Evolutionary conservation across 2,888 invertebrate genomes (phyloP).

Genomic region (Eugnorisma glareosa): DNA sequence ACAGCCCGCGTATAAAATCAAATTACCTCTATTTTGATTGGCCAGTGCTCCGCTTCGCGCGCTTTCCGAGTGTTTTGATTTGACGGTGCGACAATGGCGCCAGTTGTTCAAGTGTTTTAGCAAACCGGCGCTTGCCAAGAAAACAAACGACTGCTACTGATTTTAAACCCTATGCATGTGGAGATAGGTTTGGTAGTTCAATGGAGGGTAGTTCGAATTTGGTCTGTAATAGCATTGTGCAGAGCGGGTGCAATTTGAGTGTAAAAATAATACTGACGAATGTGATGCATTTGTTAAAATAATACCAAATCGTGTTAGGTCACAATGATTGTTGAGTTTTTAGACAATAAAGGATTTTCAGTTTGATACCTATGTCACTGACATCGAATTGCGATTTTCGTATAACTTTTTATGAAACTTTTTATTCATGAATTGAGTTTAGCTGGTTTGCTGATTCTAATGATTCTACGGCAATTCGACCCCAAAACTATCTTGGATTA

Average conservation of each 20-base stretch:
- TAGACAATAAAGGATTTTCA: conserved; percentile 38
- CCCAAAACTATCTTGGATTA: not conserved
- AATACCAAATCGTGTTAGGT: conserved; percentile 78
- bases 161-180: conserved; percentile 37
- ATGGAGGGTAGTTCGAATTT: conserved; percentile 41
- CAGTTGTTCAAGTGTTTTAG: conserved; percentile 87
- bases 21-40: conserved; percentile 88
- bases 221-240: conserved; percentile 65
- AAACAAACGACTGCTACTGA: conserved; percentile 48
- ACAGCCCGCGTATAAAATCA: conserved; percentile 82
- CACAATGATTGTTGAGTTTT: conserved; percentile 57
- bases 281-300: conserved; percentile 85
- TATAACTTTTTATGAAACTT: not conserved
- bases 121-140: conserved; percentile 74
- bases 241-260: conserved; percentile 83
- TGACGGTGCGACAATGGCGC: conserved; percentile 81
- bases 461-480: not conserved
- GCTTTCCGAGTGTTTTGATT: conserved; percentile 86
- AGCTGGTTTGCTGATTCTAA: not conserved
- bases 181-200: conserved; percentile 60
- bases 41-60: conserved; percentile 79
- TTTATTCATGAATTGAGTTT: not conserved
- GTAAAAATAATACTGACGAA: conserved; percentile 84
- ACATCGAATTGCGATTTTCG: not conserved
- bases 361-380: no score